Percentiles rank a stretch among this genome's conserved stretches.
Evolutionary conservation across 35 echinoderm and acorn worm genomes (phyloP).

Genomic region (Heliocidaris tuberculata): DNA sequence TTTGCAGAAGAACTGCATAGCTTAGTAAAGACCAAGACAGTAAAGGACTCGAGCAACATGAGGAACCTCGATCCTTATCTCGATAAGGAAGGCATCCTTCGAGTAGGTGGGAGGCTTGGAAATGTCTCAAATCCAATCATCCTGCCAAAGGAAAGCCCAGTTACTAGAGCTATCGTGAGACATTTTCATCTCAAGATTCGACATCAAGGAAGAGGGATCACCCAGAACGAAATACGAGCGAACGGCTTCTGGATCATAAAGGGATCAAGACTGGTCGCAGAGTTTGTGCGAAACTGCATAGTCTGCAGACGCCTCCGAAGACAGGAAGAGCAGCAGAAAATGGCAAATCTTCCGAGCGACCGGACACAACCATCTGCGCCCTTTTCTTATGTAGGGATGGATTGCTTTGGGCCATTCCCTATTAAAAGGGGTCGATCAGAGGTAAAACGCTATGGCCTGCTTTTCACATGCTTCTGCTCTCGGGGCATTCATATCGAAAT

Average conservation of each 20-base stretch:
- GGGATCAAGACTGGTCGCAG: background rate
- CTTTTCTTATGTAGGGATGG: constrained; percentile 65
- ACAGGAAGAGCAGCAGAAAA: constrained; percentile 61
- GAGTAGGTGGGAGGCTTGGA: too few species aligned
- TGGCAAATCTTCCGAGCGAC: constrained; percentile 75
- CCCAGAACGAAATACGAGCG: constrained; percentile 46
- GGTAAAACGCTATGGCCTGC: constrained; percentile 64
- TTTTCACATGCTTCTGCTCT: constrained; percentile 66
- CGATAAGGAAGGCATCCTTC: too few species aligned
- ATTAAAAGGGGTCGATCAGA: constrained; percentile 63
- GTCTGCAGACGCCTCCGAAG: constrained; percentile 36
- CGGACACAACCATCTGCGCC: constrained; percentile 62
- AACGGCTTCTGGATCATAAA: constrained; percentile 69
- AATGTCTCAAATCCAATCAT: too few species aligned
- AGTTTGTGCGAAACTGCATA: constrained; percentile 10
- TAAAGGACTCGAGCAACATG: too few species aligned
- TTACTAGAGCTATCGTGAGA: too few species aligned
- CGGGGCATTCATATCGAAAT: constrained; percentile 73
- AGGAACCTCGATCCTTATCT: too few species aligned
- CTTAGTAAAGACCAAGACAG: too few species aligned
- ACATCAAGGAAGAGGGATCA: constrained; percentile 71
- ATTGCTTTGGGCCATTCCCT: constrained; percentile 68
- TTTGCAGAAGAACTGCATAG: too few species aligned
- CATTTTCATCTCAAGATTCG: too few species aligned
- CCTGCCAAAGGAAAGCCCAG: too few species aligned